These are phyloP conservation scores for Pheosia gnoma DNA, from an alignment of 2,888 invertebrate genomes.

Conservation along the genomic window DNA sequence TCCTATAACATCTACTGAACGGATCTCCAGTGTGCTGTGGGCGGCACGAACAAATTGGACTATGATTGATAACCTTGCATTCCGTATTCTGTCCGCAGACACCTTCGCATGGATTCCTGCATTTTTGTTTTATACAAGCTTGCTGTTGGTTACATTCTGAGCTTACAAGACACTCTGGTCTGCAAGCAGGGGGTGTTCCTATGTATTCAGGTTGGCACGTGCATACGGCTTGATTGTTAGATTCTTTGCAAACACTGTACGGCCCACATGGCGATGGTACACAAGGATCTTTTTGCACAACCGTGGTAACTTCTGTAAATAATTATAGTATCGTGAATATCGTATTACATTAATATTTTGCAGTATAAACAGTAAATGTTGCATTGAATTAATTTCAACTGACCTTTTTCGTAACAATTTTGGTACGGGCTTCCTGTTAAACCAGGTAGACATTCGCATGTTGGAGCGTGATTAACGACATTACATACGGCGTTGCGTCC, in stretches of 20 bases:
- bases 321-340: conserved; percentile 1
- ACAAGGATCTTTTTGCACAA: conserved; percentile 85
- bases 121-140: conserved; percentile 88
- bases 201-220: conserved; percentile 87
- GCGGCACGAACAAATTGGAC: conserved; percentile 88
- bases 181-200: conserved; percentile 86
- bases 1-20: conserved; percentile 85
- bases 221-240: conserved; percentile 88
- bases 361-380: conserved; percentile 2
- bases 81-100: conserved; percentile 87
- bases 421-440: conserved; percentile 86
- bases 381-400: conserved; percentile 5
- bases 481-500: conserved; percentile 89
- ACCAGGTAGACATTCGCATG: conserved; percentile 87
- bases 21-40: conserved; percentile 87
- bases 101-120: conserved; percentile 87
- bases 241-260: conserved; percentile 89
- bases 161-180: conserved; percentile 87
- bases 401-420: conserved; percentile 79
- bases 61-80: conserved; percentile 89
- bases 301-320: conserved; percentile 55
- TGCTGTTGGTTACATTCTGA: conserved; percentile 86
- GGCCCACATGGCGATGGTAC: conserved; percentile 90
- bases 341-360: background rate
- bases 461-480: conserved; percentile 88